phyloP scores from a whole-genome alignment of 2,888 invertebrate species.

The Agrochola lota region DNA sequence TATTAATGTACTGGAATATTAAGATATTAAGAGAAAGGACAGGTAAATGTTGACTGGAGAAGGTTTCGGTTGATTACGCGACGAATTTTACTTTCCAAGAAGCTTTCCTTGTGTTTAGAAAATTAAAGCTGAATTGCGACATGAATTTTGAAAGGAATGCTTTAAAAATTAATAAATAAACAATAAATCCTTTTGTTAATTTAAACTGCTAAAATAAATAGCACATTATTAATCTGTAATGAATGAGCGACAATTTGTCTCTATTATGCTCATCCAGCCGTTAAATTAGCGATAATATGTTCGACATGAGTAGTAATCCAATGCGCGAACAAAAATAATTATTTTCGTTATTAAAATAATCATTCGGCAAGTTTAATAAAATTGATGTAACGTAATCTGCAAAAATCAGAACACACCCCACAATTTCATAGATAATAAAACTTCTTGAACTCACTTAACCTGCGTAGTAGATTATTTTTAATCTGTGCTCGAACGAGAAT shows the following conservation, averaged over 20 bases:
- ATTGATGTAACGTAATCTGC: constrained; percentile 2
- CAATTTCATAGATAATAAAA: constrained; percentile 56
- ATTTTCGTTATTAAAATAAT: constrained; percentile 28
- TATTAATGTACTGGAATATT: constrained; percentile 76
- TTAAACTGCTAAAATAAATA: constrained; percentile 19
- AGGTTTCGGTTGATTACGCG: constrained; percentile 43
- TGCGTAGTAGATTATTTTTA: constrained; percentile 46
- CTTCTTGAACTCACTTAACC: constrained; percentile 45
- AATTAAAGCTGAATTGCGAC: constrained; percentile 12
- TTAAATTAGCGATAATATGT: constrained; percentile 50
- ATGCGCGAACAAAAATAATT: constrained; percentile 33
- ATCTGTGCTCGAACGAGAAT: constrained; percentile 49
- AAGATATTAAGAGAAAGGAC: constrained; percentile 61
- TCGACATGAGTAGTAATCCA: constrained; percentile 31
- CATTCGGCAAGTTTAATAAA: background rate
- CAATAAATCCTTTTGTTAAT: background rate
- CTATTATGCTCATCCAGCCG: constrained; percentile 32
- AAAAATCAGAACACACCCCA: constrained; percentile 27
- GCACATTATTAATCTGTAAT: constrained; percentile 39
- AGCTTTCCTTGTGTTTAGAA: constrained; percentile 27
- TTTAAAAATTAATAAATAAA: background rate
- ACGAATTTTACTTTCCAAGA: constrained; percentile 37
- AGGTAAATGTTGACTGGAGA: constrained; percentile 56
- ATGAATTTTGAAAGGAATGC: constrained; percentile 1
- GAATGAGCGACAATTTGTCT: constrained; percentile 42